Percentiles rank a stretch among this genome's conserved stretches.
phyloP scores from a whole-genome alignment of 1,140 invertebrate species.

The Drosophila pseudoananassae region DNA sequence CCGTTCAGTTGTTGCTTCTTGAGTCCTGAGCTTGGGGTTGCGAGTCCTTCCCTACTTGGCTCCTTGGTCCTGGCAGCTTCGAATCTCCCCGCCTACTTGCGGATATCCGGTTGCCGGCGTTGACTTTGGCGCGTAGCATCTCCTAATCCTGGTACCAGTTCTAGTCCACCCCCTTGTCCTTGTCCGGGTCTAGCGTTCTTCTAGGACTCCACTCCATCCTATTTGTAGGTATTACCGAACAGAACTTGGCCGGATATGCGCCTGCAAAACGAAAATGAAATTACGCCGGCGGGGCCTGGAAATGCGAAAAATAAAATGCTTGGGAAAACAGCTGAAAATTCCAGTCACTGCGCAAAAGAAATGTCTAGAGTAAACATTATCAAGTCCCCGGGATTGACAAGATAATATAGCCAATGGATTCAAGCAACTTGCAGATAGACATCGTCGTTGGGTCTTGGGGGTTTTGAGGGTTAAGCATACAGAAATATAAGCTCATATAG shows the following conservation, averaged over 20 bases:
- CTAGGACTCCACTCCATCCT: neutral
- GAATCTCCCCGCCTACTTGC: slow-evolving; percentile 10
- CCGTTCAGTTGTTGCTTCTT: slow-evolving; percentile 28
- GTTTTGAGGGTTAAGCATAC: too few species aligned
- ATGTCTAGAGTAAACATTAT: slow-evolving; percentile 54
- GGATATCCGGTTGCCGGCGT: slow-evolving; percentile 64
- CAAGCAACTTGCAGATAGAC: neutral
- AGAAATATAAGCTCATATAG: too few species aligned
- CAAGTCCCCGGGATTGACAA: slow-evolving; percentile 23
- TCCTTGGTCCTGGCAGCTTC: neutral
- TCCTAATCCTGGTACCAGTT: slow-evolving; percentile 35
- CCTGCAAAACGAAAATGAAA: slow-evolving; percentile 62
- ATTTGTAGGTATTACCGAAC: slow-evolving; percentile 8
- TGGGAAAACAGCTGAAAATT: slow-evolving; percentile 27
- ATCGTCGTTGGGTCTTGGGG: neutral
- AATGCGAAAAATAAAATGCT: neutral
- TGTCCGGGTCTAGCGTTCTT: neutral
- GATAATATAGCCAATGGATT: neutral
- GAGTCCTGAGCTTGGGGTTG: neutral
- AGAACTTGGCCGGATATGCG: slow-evolving; percentile 61
- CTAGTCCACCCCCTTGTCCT: neutral
- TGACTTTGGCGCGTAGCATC: slow-evolving; percentile 57
- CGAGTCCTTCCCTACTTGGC: neutral
- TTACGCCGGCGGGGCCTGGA: slow-evolving; percentile 22
- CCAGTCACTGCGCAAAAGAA: slow-evolving; percentile 53